Evolutionary conservation across 2,113 vertebrate species (phyloP), one percentile per base, ranked within the genome.

Genomic region (Grallaria varia): DNA sequence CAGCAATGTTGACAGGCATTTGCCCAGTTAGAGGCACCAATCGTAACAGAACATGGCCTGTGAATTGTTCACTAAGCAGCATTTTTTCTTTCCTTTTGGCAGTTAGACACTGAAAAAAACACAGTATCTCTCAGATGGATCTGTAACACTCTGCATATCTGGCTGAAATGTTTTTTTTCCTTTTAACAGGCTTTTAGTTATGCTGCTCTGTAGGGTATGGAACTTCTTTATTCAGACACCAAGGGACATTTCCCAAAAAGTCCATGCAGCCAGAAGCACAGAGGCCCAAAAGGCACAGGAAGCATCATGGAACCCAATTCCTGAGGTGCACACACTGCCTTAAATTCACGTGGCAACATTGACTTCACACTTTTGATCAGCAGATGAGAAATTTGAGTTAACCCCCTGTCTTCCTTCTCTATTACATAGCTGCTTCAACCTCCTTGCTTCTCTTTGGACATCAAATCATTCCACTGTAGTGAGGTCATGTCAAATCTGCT

Each of bases 31-130:
- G 78, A 84, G 82, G 62, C 44, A 21, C 23, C 8, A 44, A 33
- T 45, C 73, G 89, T 83, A 37, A 15, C 40, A 84, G 58, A 89
- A 52, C 66, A 59, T 5, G 11, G 85, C 35, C 90, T 75, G 55
- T 93, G 82, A 83, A 82, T 97, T 96, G 94, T 95, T 96, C 94
- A 95, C 10, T 39, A 27, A 58, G 68, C 42, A 71, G 39, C 40
- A 24, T 81, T 92, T 90, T 90, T 90, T 77, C 37, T 69, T 83
- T 50, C 91, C 82, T 94, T 76, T 67, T 33, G 30, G 44, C 16
- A 15, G 50, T 49, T 60, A 92, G 89, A 58, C 44, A 20, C 4
- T 35, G 56, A 14, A 60, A 47, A 86, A 96, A 14, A 8, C 84
- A 44, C 50, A 52, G 79, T 60, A 79, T 87, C 84, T 90, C 64